Evolutionary conservation across 2,888 invertebrate genomes (phyloP).

Genomic region (Tholera decimalis): DNA sequence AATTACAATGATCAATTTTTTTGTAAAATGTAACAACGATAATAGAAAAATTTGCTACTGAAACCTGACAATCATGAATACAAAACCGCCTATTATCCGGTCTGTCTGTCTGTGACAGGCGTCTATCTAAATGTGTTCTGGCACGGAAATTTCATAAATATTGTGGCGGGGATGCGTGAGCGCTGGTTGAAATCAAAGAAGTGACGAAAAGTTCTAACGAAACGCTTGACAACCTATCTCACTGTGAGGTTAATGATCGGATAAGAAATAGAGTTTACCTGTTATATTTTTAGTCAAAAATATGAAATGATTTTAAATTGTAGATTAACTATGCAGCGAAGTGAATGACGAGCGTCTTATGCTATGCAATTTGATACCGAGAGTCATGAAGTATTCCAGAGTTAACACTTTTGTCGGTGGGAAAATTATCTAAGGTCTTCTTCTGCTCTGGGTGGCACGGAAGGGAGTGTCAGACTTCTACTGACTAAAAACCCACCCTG

Average conservation of each 20-base stretch:
- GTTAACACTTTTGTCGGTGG: no score
- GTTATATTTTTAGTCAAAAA: not conserved
- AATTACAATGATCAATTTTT: not conserved
- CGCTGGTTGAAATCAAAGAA: conserved; percentile 46
- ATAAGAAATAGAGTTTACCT: conserved; percentile 8
- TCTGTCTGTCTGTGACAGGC: conserved; percentile 24
- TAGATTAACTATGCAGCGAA: no score
- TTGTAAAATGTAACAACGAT: conserved; percentile 10
- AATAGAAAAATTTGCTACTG: conserved; percentile 16
- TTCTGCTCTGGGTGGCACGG: no score
- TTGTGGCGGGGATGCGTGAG: conserved; percentile 14
- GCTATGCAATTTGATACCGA: no score
- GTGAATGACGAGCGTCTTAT: no score
- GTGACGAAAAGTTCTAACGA: not conserved
- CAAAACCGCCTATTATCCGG: conserved; percentile 34
- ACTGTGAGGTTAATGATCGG: not conserved
- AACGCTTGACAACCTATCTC: not conserved
- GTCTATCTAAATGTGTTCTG: conserved; percentile 53
- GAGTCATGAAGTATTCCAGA: no score
- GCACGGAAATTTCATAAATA: conserved; percentile 47
- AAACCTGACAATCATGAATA: conserved; percentile 36
- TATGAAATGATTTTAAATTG: not conserved
- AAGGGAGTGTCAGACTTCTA: no score
- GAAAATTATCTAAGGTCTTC: no score
- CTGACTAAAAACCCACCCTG: no score